These are phyloP conservation scores for Hyles vespertilio DNA, from an alignment of 1,140 invertebrate genomes.

Conservation along the genomic window DNA sequence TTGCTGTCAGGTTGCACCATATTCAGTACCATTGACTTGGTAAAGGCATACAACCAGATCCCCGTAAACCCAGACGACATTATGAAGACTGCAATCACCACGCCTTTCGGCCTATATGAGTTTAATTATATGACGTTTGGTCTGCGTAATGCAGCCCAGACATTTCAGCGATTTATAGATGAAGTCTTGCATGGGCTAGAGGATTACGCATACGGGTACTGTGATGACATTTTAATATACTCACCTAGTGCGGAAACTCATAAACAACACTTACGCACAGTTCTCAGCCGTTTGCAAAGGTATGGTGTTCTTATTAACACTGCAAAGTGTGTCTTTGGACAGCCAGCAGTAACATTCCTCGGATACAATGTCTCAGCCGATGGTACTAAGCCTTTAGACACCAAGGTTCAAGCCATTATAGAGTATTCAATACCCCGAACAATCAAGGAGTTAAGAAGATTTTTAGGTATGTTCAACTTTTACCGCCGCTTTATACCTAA, in stretches of 20 bases:
- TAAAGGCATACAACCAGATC: constrained; percentile 1
- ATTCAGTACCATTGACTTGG: not conserved
- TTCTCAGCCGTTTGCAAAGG: not conserved
- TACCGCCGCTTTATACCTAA: too few relatives aligned
- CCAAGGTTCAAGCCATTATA: too few relatives aligned
- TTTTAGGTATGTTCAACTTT: too few relatives aligned
- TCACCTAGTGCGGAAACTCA: not conserved
- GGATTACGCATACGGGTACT: not conserved
- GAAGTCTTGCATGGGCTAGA: not conserved
- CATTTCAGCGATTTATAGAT: constrained; percentile 5
- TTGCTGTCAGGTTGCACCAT: constrained; percentile 5
- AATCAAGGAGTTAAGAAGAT: too few relatives aligned
- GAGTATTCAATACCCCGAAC: too few relatives aligned
- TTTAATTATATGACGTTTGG: constrained; percentile 3
- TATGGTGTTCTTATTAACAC: not conserved
- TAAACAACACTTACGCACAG: too few relatives aligned
- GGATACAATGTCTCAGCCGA: not conserved
- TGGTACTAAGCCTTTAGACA: not conserved
- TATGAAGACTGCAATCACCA: not conserved
- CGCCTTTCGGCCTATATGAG: constrained; percentile 6
- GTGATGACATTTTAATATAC: constrained; percentile 1
- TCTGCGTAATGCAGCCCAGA: not conserved
- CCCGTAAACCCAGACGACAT: not conserved
- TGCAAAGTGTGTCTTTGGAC: constrained; percentile 1
- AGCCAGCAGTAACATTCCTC: not conserved